A percentile compares a stretch with the other conserved stretches of the same genome.
Conservation (phyloP, 2,797 vertebrate genomes). For the Gephyroberyx darwinii region DNA sequence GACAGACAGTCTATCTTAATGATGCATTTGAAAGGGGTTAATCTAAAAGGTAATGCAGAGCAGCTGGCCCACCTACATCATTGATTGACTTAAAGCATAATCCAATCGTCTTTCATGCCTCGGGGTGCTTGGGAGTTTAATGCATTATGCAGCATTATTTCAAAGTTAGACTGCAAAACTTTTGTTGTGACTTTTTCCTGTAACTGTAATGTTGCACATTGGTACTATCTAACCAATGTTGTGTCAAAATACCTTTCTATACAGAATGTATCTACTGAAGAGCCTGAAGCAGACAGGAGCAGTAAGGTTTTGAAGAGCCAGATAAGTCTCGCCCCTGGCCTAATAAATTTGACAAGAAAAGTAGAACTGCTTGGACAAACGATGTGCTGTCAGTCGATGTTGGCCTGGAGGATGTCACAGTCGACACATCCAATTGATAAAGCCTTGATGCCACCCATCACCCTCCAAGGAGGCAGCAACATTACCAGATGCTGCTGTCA, state of each 20-base stretch:
- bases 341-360: slow-evolving; percentile 32
- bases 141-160: slow-evolving; percentile 28
- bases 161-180: slow-evolving; percentile 21
- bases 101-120: slow-evolving; percentile 63
- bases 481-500: slow-evolving; percentile 60
- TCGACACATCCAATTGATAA: slow-evolving; percentile 53
- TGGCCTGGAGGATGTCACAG: slow-evolving; percentile 30
- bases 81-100: slow-evolving; percentile 57
- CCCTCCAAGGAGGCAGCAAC: slow-evolving; percentile 36
- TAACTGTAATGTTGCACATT: slow-evolving; percentile 9
- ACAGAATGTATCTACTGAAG: no score
- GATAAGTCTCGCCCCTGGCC: neutral
- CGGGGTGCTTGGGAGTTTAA: slow-evolving; percentile 35
- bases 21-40: slow-evolving; percentile 71
- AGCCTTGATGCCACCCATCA: slow-evolving; percentile 43
- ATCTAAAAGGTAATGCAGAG: slow-evolving; percentile 64
- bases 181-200: slow-evolving; percentile 5
- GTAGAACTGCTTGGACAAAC: slow-evolving; percentile 25
- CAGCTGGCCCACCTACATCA: slow-evolving; percentile 57
- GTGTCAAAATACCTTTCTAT: no score
- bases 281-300: no score
- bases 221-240: no score
- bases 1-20: slow-evolving; percentile 66
- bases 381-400: slow-evolving; percentile 28
- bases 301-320: no score